Percentiles rank a stretch among this genome's conserved stretches.
phyloP scores from a whole-genome alignment of 2,113 vertebrate genomes.

The Romanogobio albipinnatus region DNA sequence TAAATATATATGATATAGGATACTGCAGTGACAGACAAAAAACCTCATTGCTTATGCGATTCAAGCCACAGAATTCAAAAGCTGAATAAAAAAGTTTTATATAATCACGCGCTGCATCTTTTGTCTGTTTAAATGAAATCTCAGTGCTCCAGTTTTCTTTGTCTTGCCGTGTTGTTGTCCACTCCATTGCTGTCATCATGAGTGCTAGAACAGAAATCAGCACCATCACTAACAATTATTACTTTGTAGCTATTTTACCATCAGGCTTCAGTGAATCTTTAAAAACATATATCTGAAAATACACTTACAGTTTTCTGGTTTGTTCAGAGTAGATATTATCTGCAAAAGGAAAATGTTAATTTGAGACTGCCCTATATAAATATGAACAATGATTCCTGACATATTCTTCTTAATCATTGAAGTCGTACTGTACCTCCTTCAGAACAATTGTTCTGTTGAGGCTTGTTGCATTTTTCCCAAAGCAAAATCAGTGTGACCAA shows the following conservation, averaged over 20 bases:
- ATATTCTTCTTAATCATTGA: neutral
- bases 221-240: neutral
- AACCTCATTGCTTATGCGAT: neutral
- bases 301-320: slow-evolving; percentile 81
- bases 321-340: slow-evolving; percentile 75
- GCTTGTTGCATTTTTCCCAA: slow-evolving; percentile 73
- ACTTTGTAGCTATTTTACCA: neutral
- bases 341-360: slow-evolving; percentile 57
- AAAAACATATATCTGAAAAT: neutral
- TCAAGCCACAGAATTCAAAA: neutral
- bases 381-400: neutral
- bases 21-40: neutral
- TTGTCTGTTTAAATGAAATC: neutral
- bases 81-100: neutral
- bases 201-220: slow-evolving; percentile 57
- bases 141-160: slow-evolving; percentile 67
- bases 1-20: neutral
- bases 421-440: slow-evolving; percentile 59
- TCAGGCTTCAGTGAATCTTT: neutral
- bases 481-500: slow-evolving; percentile 79
- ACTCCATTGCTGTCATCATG: slow-evolving; percentile 59
- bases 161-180: slow-evolving; percentile 64
- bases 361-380: neutral
- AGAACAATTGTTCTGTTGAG: slow-evolving; percentile 63
- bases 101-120: neutral